A percentile compares a stretch with the other conserved stretches of the same genome.
Conservation (phyloP, 2,888 invertebrate genomes). For the Cerastis leucographa region DNA sequence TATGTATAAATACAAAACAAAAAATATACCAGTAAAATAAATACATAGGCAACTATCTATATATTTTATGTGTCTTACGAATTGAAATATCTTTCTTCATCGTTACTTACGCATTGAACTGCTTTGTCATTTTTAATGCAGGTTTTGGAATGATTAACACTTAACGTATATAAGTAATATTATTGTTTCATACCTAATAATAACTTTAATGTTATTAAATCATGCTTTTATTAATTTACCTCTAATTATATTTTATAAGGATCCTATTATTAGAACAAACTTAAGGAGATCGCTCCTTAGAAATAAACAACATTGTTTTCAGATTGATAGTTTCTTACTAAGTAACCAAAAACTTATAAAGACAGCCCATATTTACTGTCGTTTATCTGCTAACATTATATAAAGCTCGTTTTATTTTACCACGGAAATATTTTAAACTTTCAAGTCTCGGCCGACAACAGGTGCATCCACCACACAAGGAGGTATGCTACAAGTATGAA, state of each 20-base stretch:
- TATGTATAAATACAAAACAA: too few relatives aligned
- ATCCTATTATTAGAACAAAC: too few relatives aligned
- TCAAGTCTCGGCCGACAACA: constrained; percentile 17
- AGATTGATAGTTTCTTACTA: fast-evolving
- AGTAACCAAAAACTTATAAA: background rate
- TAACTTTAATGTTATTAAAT: too few relatives aligned
- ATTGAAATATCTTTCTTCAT: background rate
- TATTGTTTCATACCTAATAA: background rate
- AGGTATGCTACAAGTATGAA: constrained; percentile 50
- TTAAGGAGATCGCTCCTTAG: too few relatives aligned
- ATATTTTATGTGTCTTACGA: background rate
- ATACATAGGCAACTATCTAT: too few relatives aligned
- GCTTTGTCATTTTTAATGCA: background rate
- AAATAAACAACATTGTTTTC: background rate
- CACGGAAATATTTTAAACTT: background rate
- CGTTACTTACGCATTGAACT: background rate
- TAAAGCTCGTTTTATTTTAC: background rate
- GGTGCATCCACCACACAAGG: constrained; percentile 34
- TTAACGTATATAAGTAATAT: background rate
- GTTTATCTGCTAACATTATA: background rate
- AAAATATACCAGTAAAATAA: too few relatives aligned
- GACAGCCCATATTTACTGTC: background rate
- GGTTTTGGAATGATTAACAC: background rate
- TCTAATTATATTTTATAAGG: background rate
- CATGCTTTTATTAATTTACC: background rate